Evolutionary conservation across 2,888 invertebrate genomes (phyloP), one percentile per base, ranked within the genome.

Genomic region (Hedychridium roseum): DNA sequence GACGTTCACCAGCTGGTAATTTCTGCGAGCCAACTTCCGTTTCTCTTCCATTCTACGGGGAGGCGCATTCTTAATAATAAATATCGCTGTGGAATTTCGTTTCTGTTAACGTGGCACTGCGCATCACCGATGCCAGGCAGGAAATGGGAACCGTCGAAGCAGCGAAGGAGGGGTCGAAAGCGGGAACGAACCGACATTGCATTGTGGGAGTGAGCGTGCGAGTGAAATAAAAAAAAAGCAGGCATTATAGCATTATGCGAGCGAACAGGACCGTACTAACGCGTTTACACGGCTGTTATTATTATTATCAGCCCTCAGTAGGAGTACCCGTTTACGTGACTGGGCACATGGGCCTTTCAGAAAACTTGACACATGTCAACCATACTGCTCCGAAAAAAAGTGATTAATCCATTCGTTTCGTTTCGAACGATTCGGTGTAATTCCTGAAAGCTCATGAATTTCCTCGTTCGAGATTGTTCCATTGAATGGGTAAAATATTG

Each of bases 61-160:
- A 14, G 32, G 7, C 15, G 15, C 3, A 32, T 14, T 11, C 38
- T 28, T 23, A 37, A 42, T 31, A 54, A 50, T 42, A 51, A 53
- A 52, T 52, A 61, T 52, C 63, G 64, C 55, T 55, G 65, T 68
- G 64, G 73, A 70, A 73, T 74, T 74, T 71, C 68, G 74, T 70
- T 66, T 65, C 69, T 70, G 72, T 70, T 68, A 64, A 68, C 70
- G 73, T 73, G 74, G 77, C 76, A 73, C 74, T 74, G 74, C 76
- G 76, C 76, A 76, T 76, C 76, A 74, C 72, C 74, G 74, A 72
- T 76, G 74, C 70, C 64, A 65, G 70, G 68, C 77, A 73, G 77
- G 77, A 76, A 76, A 73, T 73, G 66, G 66, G 66, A 68, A 70
- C 60, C 62, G 60, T 46, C 66, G 66, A 58, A 56, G 59, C 64